Percentiles rank a stretch among this genome's conserved stretches.
These are phyloP conservation scores for Parnassius apollo DNA, from an alignment of 2,888 invertebrate species.

Conservation along the genomic window DNA sequence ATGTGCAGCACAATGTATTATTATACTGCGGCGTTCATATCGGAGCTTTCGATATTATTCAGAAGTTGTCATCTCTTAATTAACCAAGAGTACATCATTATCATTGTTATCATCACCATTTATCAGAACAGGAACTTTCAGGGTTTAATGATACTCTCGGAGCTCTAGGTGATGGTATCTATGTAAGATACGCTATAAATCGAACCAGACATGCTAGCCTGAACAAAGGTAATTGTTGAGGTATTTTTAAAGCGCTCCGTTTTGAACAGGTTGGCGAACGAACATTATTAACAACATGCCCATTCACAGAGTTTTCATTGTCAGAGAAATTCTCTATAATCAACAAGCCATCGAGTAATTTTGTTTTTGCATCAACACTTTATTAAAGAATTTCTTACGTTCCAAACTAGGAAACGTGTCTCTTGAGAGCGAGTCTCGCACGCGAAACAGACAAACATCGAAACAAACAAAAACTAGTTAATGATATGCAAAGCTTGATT, in stretches of 20 bases:
- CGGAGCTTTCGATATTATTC: too few species aligned
- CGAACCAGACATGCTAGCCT: neutral
- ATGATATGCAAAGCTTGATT: conserved; percentile 21
- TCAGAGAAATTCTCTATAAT: conserved; percentile 19
- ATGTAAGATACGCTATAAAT: neutral
- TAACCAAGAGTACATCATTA: neutral
- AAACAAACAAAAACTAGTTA: conserved; percentile 20
- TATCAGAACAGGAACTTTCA: too few species aligned
- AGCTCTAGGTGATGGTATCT: too few species aligned
- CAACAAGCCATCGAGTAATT: conserved; percentile 10
- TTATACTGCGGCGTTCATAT: too few species aligned
- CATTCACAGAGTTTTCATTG: conserved; percentile 18
- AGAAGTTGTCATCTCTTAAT: too few species aligned
- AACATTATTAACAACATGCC: conserved; percentile 4
- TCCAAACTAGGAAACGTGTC: conserved; percentile 19
- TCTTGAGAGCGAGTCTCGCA: neutral
- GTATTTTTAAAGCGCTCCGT: neutral
- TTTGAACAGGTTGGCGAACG: neutral
- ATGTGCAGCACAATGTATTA: too few species aligned
- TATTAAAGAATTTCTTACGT: neutral
- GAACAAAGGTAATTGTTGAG: conserved; percentile 3
- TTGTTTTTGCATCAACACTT: conserved; percentile 11
- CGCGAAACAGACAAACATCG: conserved; percentile 3
- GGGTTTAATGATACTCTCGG: too few species aligned
- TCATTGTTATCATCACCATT: neutral